Evolutionary conservation across 1,140 invertebrate species (phyloP).

Genomic region (Onthophagus taurus): DNA sequence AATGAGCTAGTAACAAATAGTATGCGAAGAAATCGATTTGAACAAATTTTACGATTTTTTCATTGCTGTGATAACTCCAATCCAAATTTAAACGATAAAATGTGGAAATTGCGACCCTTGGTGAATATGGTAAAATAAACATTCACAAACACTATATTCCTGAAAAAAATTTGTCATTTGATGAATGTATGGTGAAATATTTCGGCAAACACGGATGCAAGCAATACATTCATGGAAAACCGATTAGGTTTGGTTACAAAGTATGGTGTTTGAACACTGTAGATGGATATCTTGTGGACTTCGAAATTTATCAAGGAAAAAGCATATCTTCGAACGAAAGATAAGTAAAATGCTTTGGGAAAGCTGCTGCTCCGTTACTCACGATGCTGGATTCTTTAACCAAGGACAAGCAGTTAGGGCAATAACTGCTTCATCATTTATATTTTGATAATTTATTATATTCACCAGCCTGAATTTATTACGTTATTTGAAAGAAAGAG

Average conservation of each 20-base stretch:
- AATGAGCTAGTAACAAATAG: slow-evolving; percentile 23
- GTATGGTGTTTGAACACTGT: slow-evolving; percentile 14
- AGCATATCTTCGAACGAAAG: not conserved
- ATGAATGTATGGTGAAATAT: slow-evolving; percentile 18
- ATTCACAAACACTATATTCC: slow-evolving; percentile 14
- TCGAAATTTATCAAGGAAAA: slow-evolving; percentile 9
- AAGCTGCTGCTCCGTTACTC: slow-evolving; percentile 21
- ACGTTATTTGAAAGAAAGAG: slow-evolving; percentile 6
- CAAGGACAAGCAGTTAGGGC: no score
- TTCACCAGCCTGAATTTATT: slow-evolving; percentile 9
- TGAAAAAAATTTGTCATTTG: slow-evolving; percentile 14
- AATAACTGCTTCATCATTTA: not conserved
- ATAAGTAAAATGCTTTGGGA: slow-evolving; percentile 23
- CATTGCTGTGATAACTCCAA: slow-evolving; percentile 24
- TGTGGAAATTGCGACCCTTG: slow-evolving; percentile 17
- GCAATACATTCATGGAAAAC: slow-evolving; percentile 14
- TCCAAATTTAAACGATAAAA: slow-evolving; percentile 15
- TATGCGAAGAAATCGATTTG: slow-evolving; percentile 31
- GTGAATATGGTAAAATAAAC: slow-evolving; percentile 16
- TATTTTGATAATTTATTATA: slow-evolving; percentile 13
- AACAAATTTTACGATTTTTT: slow-evolving; percentile 29
- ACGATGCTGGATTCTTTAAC: slow-evolving; percentile 23
- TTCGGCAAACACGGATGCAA: slow-evolving; percentile 13
- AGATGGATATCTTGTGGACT: slow-evolving; percentile 12
- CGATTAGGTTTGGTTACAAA: slow-evolving; percentile 16